phyloP scores from a whole-genome alignment of 1,140 invertebrate species.

The Leptinotarsa defecta region DNA sequence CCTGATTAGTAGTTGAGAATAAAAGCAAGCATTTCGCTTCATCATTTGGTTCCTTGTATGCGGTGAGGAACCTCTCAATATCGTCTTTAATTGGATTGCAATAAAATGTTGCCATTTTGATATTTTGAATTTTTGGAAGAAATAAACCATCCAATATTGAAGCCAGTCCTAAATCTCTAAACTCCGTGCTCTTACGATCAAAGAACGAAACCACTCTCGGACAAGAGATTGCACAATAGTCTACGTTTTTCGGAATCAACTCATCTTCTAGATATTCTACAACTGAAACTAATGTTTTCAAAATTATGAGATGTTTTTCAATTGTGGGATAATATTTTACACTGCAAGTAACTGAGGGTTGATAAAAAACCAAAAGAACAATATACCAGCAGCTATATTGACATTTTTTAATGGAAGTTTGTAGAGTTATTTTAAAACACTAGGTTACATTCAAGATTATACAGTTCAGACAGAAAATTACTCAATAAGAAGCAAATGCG shows the following conservation, averaged over 20 bases:
- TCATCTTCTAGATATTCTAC: slow-evolving; percentile 42
- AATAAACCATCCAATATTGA: slow-evolving; percentile 45
- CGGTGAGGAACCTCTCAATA: slow-evolving; percentile 5
- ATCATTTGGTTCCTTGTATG: slow-evolving; percentile 37
- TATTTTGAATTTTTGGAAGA: slow-evolving; percentile 41
- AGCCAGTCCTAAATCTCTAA: slow-evolving; percentile 32
- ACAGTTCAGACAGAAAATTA: too few relatives aligned
- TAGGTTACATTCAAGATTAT: too few relatives aligned
- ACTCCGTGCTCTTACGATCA: slow-evolving; percentile 17
- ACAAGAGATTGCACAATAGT: slow-evolving; percentile 43
- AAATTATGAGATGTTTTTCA: too few relatives aligned
- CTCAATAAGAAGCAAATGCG: too few relatives aligned
- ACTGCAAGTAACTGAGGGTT: too few relatives aligned
- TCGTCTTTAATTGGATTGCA: slow-evolving; percentile 36
- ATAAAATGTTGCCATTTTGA: slow-evolving; percentile 41
- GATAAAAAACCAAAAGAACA: too few relatives aligned
- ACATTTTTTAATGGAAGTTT: too few relatives aligned
- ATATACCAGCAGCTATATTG: too few relatives aligned
- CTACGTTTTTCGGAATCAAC: slow-evolving; percentile 37
- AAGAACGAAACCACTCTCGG: slow-evolving; percentile 42
- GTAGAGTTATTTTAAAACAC: too few relatives aligned
- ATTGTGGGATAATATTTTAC: too few relatives aligned
- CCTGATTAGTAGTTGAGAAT: slow-evolving; percentile 35
- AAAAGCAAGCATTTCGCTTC: slow-evolving; percentile 41
- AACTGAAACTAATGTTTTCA: slow-evolving; percentile 29